Base-by-base conservation (phyloP, 2,888 invertebrate species). In the Achlya flavicornis region DNA sequence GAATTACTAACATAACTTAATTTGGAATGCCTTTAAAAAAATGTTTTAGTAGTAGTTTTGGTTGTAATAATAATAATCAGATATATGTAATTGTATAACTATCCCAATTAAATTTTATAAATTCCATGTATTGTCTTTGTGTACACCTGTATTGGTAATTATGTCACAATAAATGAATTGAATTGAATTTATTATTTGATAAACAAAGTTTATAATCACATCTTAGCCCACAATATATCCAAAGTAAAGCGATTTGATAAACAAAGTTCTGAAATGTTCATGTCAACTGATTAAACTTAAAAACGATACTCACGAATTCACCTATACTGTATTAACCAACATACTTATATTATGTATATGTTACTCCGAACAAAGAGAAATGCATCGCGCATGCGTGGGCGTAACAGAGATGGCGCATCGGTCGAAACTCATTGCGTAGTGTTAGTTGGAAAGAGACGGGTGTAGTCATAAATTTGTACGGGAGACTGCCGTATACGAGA, bases 401-500 rank as follows among this genome's bases (percentile, higher is more conserved):
- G 11, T 3, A 71, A 84, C n/a, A 33, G 75, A 69, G 82, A 79
- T 63, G 14, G 74, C 35, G 11, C 12, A 70, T 64, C 77, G 79
- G 79, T 79, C 79, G 81, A 80, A 79, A 67, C 63, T 38, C 61
- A 75, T 75, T 61, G 41, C 14, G 4, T 3, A 3, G 0, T 4
- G 1, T 33, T 14, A 0, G 81, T 32, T 59, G 1, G 69, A 84
- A 14, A 53, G 72, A 61, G 83, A 83, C n/a, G 35, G 77, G 4
- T 8, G 62, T 61, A 64, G 75, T 74, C 77, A 85, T 86, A 85
- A 86, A 86, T 85, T 84, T 76, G 65, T 67, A 77, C 70, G 67
- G 72, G 46, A 53, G 57, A 58, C 64, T 67, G 64, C 41, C 43
- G 63, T 38, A 0, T 61, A 60, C 64, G 61, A 48, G 58, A 61